Evolutionary conservation across 2,113 vertebrate species (phyloP), one percentile per base, ranked within the genome.

Genomic region (Sitta europaea): DNA sequence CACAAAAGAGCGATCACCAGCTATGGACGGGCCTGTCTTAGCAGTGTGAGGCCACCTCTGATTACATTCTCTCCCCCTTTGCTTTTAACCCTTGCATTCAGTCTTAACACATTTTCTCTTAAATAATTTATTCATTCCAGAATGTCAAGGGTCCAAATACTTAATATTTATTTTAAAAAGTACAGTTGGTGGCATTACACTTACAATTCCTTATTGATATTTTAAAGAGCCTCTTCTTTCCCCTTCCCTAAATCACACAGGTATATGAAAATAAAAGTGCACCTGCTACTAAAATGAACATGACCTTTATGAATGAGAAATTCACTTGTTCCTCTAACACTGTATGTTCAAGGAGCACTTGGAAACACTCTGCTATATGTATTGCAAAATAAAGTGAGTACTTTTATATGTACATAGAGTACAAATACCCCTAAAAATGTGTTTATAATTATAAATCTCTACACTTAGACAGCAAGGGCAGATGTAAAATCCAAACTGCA

Each of bases 111-210:
- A 98, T 97, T 98, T 98, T 97, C 98, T 99, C 98, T 99, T 99
- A 99, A 99, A 98, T 98, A 98, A 98, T 98, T 98, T 99, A 99
- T 98, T 99, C 98, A 99, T 99, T 99, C 99, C 99, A 99, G 98
- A 98, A 98, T 98, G 98, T 98, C 98, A 98, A 98, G 98, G 98
- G 99, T 99, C 98, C 98, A 99, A 98, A 98, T 98, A 98, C 97
- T 97, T 98, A 98, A 97, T 99, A 99, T 99, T 98, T 98, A 97
- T 98, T 98, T 88, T 93, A 92, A 97, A 98, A 98, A 97, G 96
- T 98, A 98, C 98, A 98, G 98, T 99, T 98, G 98, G 98, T 98
- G 98, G 98, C 98, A 98, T 99, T 99, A 98, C 98, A 98, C 99
- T 99, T 98, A 98, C 97, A 97, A 97, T 97, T 97, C 90, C 90